Evolutionary conservation across 2,797 vertebrate genomes (phyloP).

Genomic region (Cebuella pygmaea): DNA sequence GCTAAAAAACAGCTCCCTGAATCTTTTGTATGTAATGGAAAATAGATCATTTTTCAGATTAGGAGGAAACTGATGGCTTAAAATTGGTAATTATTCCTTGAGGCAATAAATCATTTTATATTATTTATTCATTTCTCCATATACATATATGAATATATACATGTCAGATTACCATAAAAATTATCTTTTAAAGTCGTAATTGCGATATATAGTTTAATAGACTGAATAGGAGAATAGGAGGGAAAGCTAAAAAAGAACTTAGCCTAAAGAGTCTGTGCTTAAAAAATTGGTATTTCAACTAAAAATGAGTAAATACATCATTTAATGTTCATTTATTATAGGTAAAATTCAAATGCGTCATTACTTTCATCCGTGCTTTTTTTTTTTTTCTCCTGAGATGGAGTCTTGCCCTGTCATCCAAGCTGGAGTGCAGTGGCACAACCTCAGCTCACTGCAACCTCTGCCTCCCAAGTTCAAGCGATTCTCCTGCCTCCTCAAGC

Average conservation of each 20-base stretch:
- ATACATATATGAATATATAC: background rate
- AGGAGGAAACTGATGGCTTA: conserved; percentile 18
- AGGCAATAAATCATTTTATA: conserved; percentile 20
- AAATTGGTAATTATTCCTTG: conserved; percentile 43
- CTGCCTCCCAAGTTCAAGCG: no score
- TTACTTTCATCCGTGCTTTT: conserved; percentile 70
- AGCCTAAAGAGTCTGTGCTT: conserved; percentile 47
- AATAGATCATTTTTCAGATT: background rate
- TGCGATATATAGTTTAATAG: background rate
- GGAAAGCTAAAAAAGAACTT: conserved; percentile 36
- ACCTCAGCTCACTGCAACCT: no score
- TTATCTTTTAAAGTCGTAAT: background rate
- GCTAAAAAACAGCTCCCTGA: background rate
- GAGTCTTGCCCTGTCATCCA: no score
- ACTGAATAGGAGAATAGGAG: background rate
- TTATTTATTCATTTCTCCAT: background rate
- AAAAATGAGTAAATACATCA: conserved; percentile 63
- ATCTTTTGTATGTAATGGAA: background rate
- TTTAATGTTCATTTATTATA: conserved; percentile 63
- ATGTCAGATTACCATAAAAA: conserved; percentile 2
- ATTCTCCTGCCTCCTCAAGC: no score
- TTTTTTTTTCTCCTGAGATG: no score
- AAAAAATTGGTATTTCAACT: conserved; percentile 20
- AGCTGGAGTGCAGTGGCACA: no score
- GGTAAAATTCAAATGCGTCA: conserved; percentile 68